Evolutionary conservation across 1,140 invertebrate genomes (phyloP).

Genomic region (Charaxes varanes): DNA sequence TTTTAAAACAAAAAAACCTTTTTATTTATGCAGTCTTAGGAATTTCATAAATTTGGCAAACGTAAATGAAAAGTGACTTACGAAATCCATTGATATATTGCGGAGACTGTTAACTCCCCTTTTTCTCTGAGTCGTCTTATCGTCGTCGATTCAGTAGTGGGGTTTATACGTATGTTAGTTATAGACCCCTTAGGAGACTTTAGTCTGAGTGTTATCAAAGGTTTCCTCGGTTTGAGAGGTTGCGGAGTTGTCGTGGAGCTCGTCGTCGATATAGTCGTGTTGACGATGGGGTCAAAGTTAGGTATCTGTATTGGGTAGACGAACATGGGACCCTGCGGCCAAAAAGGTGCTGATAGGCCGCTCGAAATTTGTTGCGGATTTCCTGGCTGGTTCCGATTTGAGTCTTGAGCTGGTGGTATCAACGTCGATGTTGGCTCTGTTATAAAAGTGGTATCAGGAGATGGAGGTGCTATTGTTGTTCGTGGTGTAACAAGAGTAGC

Average conservation of each 20-base stretch:
- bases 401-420: not conserved
- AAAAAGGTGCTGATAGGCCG: not conserved
- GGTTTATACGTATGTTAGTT: constrained; percentile 43
- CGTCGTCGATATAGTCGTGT: not conserved
- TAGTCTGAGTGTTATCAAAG: constrained; percentile 41
- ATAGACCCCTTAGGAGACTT: constrained; percentile 38
- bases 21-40: too few species aligned
- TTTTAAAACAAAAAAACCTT: too few species aligned
- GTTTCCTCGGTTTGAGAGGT: constrained; percentile 10
- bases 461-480: not conserved
- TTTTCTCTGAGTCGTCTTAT: constrained; percentile 30
- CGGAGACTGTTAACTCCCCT: too few species aligned
- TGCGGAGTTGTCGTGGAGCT: not conserved
- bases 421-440: not conserved
- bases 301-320: constrained; percentile 1
- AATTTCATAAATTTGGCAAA: too few species aligned
- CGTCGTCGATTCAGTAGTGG: constrained; percentile 32
- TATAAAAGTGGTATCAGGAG: not conserved
- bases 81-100: too few species aligned
- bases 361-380: not conserved
- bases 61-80: too few species aligned
- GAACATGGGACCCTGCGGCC: not conserved
- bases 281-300: not conserved
- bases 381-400: not conserved
- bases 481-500: not conserved